A percentile compares a stretch with the other conserved stretches of the same genome.
Conservation (phyloP, 2,888 invertebrate genomes). For the Quadroppia sp. region DNA sequence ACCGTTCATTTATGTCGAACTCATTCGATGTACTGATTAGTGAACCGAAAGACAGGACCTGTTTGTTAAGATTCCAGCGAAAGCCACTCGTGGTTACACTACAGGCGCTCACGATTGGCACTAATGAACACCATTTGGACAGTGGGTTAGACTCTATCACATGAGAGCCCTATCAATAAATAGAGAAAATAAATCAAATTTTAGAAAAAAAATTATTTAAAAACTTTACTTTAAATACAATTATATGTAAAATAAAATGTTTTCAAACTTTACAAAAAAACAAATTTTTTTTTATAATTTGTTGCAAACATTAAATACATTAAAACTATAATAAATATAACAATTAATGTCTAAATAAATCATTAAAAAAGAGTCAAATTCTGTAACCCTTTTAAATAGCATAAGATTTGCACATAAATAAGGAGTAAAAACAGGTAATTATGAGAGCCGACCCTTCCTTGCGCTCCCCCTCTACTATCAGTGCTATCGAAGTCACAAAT, state of each 20-base stretch:
- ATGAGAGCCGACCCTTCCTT: no score
- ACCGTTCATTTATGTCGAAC: constrained; percentile 12
- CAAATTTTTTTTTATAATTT: no score
- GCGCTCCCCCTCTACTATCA: no score
- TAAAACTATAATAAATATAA: no score
- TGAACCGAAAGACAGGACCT: constrained; percentile 30
- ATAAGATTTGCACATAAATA: no score
- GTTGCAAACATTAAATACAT: no score
- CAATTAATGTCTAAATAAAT: no score
- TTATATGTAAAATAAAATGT: not conserved
- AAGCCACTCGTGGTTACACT: constrained; percentile 29
- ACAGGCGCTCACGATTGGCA: constrained; percentile 18
- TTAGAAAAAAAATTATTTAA: not conserved
- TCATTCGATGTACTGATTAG: constrained; percentile 40
- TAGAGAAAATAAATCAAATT: constrained; percentile 8
- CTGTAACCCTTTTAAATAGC: no score
- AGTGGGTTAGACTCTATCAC: not conserved
- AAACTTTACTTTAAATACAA: not conserved
- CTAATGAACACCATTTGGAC: constrained; percentile 37
- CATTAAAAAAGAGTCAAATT: no score
- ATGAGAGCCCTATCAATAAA: constrained; percentile 27
- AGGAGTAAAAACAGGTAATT: no score
- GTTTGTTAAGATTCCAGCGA: constrained; percentile 39
- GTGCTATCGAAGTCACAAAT: no score
- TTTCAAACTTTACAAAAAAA: no score